Evolutionary conservation across 92 coral and sea anemone genomes (phyloP).

Genomic region (Umimayanthus kanabou): DNA sequence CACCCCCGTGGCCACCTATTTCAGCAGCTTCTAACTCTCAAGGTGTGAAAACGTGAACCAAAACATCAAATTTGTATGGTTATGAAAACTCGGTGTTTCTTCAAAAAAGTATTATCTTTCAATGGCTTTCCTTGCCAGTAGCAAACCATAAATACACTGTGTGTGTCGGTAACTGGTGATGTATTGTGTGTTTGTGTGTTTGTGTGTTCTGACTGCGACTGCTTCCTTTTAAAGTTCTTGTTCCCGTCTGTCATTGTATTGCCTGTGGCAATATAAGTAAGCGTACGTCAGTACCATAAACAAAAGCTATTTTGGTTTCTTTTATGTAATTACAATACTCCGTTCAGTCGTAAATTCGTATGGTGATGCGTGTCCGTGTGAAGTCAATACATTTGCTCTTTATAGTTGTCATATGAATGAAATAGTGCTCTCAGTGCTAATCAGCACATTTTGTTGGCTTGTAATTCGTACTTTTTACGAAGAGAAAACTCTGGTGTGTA

Average conservation of each 20-base stretch:
- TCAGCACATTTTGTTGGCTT: background rate
- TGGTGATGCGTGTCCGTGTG: background rate
- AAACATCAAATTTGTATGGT: too few relatives aligned
- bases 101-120: too few relatives aligned
- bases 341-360: background rate
- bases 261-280: background rate
- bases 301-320: background rate
- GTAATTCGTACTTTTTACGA: too few relatives aligned
- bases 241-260: background rate
- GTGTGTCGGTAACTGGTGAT: background rate
- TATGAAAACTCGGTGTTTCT: too few relatives aligned
- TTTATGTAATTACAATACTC: background rate
- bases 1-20: too few relatives aligned
- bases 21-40: too few relatives aligned
- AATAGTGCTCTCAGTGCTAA: too few relatives aligned
- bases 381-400: too few relatives aligned
- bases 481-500: background rate
- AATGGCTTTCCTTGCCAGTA: too few relatives aligned
- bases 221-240: background rate
- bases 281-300: background rate
- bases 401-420: too few relatives aligned
- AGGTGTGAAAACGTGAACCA: too few relatives aligned
- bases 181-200: background rate
- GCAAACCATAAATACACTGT: background rate
- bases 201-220: background rate